Conservation (phyloP, 2,113 vertebrate species). For the Sisor rabdophorus region DNA sequence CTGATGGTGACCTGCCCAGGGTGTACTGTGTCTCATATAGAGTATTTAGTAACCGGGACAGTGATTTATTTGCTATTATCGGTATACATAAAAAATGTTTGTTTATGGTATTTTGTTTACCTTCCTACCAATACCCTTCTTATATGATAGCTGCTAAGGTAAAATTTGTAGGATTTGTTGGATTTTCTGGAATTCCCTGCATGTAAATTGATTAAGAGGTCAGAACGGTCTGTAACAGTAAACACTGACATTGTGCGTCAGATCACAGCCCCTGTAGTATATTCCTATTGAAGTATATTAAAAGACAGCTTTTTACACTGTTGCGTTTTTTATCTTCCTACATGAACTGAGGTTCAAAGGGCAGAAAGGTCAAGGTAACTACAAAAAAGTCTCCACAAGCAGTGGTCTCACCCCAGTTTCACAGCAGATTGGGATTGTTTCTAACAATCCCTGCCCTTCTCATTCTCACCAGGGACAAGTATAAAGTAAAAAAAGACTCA, state of each 20-base stretch:
- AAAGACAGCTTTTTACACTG: not conserved
- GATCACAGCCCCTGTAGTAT: conserved; percentile 10
- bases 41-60: too few relatives aligned
- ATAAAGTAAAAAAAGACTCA: not conserved
- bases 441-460: not conserved
- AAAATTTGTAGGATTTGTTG: not conserved
- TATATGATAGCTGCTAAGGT: not conserved
- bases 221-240: not conserved
- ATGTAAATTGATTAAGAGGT: not conserved
- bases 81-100: too few relatives aligned
- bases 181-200: not conserved
- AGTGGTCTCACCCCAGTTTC: conserved; percentile 28
- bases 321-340: not conserved
- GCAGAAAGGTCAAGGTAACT: conserved; percentile 19
- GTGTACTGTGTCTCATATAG: too few relatives aligned
- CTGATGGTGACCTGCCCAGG: too few relatives aligned
- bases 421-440: conserved; percentile 30
- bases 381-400: not conserved
- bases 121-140: not conserved
- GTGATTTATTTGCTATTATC: too few relatives aligned
- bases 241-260: not conserved
- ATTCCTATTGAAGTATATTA: not conserved
- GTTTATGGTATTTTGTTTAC: not conserved
- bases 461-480: not conserved
- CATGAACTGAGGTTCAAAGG: conserved; percentile 12